A percentile compares a stretch with the other conserved stretches of the same genome.
phyloP scores from a whole-genome alignment of 2,797 vertebrate species.

The Hippocampus kuda region DNA sequence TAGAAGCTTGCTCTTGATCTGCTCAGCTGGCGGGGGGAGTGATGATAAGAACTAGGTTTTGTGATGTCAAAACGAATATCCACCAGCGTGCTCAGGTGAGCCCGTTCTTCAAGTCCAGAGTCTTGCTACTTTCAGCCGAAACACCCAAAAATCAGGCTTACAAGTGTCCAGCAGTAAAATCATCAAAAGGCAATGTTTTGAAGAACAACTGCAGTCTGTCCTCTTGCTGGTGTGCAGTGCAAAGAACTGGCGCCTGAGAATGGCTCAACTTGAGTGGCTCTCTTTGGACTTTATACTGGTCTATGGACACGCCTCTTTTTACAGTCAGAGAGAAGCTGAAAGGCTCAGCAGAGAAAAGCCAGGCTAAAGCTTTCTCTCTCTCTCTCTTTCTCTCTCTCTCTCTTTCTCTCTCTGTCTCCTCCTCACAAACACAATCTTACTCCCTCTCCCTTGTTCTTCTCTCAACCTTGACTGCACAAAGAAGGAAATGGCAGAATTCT shows the following conservation, averaged over 20 bases:
- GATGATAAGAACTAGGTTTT: constrained; percentile 14
- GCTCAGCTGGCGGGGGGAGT: constrained; percentile 25
- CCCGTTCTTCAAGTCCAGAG: constrained; percentile 31
- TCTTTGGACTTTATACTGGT: constrained; percentile 69
- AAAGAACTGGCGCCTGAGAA: constrained; percentile 53
- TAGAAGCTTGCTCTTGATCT: constrained; percentile 38
- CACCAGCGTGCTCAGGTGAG: constrained; percentile 39
- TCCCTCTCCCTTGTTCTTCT: constrained; percentile 40
- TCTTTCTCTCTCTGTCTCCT: constrained; percentile 17
- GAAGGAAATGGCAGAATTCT: constrained; percentile 29
- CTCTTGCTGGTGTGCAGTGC: constrained; percentile 44
- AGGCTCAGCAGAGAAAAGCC: constrained; percentile 59
- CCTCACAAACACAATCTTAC: constrained; percentile 38
- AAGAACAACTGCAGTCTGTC: constrained; percentile 43
- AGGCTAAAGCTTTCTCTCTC: constrained; percentile 26
- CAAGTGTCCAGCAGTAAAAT: constrained; percentile 45
- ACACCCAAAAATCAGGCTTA: constrained; percentile 36
- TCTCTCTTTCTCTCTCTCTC: constrained; percentile 34
- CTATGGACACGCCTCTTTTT: constrained; percentile 65
- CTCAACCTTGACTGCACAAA: constrained; percentile 35
- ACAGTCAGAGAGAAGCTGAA: constrained; percentile 58
- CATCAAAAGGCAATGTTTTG: constrained; percentile 33
- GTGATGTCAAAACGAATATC: constrained; percentile 25
- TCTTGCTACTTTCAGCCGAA: constrained; percentile 20
- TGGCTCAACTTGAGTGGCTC: constrained; percentile 55